Evolutionary conservation across 2,888 invertebrate species (phyloP), one percentile per base, ranked within the genome.

Genomic region (Acanthosepion lycidas): DNA sequence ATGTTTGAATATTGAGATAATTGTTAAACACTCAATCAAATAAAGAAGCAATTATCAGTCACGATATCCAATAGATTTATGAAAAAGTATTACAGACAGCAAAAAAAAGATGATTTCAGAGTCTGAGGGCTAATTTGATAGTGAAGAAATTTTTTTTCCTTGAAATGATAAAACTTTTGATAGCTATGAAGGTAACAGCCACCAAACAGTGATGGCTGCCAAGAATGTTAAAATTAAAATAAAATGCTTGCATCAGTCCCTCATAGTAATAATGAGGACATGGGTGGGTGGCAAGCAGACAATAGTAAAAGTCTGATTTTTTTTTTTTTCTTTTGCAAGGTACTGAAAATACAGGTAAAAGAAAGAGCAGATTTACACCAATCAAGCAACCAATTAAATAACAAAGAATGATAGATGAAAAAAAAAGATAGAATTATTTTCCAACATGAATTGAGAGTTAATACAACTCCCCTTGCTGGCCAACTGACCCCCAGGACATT

Each of bases 401-500:
- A 18, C n/a, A n/a, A 33, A n/a, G 78, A n/a, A 33, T 59, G 59
- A 23, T 59, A 6, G 23, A 59, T 15, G 55, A 20, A 55, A 55
- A 26, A 33, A 5, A 78, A 78, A 18, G 78, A 78, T n/a, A 15
- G n/a, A 15, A 78, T 23, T 78, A n/a, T 18, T 78, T n/a, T 78
- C n/a, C 15, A 78, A 15, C 33, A 78, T 23, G 59, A 59, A 59
- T 20, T 20, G 59, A 78, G 78, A 33, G 23, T 78, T 12, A 78
- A 78, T 78, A n/a, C n/a, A 78, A 78, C n/a, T 59, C 78, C n/a
- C 15, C 3, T 78, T 78, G 78, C 12, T 78, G 78, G 78, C 78
- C 78, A 78, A 78, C 78, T n/a, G 78, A 33, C n/a, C n/a, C 78
- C 78, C 78, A 78, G 78, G 78, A 78, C 78, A 78, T 78, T 78